Conservation (phyloP, 2,797 vertebrate genomes). For the Oryzias dopingdopingensis region DNA sequence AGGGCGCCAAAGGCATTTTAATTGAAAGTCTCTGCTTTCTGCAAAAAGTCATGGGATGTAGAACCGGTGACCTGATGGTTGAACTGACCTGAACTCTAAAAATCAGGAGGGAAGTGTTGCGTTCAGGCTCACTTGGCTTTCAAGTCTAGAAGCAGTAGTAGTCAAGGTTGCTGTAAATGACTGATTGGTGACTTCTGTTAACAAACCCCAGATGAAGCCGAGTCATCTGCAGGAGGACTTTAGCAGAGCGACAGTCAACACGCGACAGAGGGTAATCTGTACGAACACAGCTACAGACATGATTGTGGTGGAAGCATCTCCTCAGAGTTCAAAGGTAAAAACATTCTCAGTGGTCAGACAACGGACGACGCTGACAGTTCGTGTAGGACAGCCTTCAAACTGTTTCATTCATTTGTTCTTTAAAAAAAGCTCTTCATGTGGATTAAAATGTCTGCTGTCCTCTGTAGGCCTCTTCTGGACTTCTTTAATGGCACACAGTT, state of each 20-base stretch:
- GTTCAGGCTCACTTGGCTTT: constrained; percentile 39
- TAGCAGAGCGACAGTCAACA: constrained; percentile 53
- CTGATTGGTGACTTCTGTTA: constrained; percentile 35
- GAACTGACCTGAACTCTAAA: not conserved
- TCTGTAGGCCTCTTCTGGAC: constrained; percentile 26
- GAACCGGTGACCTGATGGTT: not conserved
- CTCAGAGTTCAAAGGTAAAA: constrained; percentile 64
- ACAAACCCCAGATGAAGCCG: constrained; percentile 41
- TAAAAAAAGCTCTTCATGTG: constrained; percentile 76
- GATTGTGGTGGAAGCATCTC: constrained; percentile 58
- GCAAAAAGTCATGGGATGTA: no score
- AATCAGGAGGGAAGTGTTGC: constrained; percentile 12
- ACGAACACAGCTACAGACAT: constrained; percentile 69
- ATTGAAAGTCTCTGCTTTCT: no score
- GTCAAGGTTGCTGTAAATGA: constrained; percentile 55
- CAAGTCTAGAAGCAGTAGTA: constrained; percentile 67
- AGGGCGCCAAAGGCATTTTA: not conserved
- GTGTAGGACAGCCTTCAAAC: constrained; percentile 60
- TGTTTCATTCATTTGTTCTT: constrained; percentile 32
- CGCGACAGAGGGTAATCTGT: constrained; percentile 70
- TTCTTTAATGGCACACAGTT: constrained; percentile 82
- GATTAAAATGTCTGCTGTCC: constrained; percentile 48
- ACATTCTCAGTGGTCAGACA: constrained; percentile 91
- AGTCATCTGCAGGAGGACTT: constrained; percentile 44
- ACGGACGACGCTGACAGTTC: constrained; percentile 49